phyloP scores from a whole-genome alignment of 2,113 vertebrate genomes.

The Corydoras maculifer region DNA sequence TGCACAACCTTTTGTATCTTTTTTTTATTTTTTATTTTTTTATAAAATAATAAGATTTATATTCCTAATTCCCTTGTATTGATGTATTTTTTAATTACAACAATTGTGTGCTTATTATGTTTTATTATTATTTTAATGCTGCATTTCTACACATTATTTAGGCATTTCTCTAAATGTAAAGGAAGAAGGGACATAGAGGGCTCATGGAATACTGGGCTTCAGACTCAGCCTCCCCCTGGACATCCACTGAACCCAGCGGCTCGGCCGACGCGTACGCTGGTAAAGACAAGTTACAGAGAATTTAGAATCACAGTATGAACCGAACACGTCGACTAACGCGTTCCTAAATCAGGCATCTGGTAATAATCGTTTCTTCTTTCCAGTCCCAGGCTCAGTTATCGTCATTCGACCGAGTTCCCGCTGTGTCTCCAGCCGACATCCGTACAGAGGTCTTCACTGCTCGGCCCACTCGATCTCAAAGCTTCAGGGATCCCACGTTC shows the following conservation, averaged over 20 bases:
- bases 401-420: constrained; percentile 67
- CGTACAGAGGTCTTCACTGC: constrained; percentile 78
- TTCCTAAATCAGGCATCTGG: constrained; percentile 1
- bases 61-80: no score
- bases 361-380: constrained; percentile 6
- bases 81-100: no score
- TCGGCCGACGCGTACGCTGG: constrained; percentile 60
- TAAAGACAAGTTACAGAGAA: constrained; percentile 17
- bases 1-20: no score
- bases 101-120: no score
- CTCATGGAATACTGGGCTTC: constrained; percentile 67
- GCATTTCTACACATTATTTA: constrained; percentile 42
- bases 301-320: neutral
- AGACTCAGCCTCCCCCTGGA: constrained; percentile 50
- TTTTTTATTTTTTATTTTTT: no score
- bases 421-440: constrained; percentile 75
- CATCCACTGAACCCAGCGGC: constrained; percentile 57
- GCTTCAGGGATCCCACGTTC: constrained; percentile 66
- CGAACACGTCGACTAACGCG: no score
- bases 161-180: constrained; percentile 80
- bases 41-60: no score
- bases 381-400: constrained; percentile 66
- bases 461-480: constrained; percentile 67
- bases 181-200: constrained; percentile 60
- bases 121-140: neutral